Percentiles rank a stretch among this genome's conserved stretches.
Conservation (phyloP, 2,888 invertebrate species). For the Nesidiocoris tenuis region DNA sequence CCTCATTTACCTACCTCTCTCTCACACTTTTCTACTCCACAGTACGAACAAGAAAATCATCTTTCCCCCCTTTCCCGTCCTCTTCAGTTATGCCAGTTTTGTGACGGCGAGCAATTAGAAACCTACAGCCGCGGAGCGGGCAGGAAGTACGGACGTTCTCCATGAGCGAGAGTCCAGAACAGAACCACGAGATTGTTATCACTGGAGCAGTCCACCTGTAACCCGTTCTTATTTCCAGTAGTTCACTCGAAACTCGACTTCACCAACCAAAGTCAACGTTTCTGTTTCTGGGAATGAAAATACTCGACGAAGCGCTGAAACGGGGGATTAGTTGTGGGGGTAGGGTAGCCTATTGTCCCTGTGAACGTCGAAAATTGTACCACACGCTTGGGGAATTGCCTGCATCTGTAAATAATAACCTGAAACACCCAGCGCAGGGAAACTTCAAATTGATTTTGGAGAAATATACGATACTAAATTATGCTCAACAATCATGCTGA, state of each 20-base stretch:
- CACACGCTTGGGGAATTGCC: too few relatives aligned
- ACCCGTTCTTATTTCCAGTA: slow-evolving; percentile 39
- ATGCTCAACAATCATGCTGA: too few relatives aligned
- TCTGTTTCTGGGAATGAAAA: background rate
- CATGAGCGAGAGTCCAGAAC: slow-evolving; percentile 44
- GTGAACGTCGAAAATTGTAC: too few relatives aligned
- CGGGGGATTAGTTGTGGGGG: too few relatives aligned
- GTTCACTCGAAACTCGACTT: slow-evolving; percentile 21
- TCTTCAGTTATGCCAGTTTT: background rate
- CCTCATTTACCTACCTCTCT: background rate
- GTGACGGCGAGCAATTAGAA: slow-evolving; percentile 32
- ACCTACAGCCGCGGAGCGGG: slow-evolving; percentile 19
- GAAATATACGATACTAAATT: too few relatives aligned
- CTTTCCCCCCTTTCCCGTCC: background rate
- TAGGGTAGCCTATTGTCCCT: too few relatives aligned
- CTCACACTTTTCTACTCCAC: background rate
- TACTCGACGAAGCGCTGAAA: background rate
- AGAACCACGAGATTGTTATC: slow-evolving; percentile 23
- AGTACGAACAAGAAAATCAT: background rate
- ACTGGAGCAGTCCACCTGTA: background rate
- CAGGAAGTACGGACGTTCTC: slow-evolving; percentile 30
- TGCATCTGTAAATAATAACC: too few relatives aligned
- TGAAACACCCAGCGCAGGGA: too few relatives aligned
- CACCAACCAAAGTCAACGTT: background rate
- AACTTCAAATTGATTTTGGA: too few relatives aligned